Conservation (phyloP, 2,797 vertebrate species). For the Sebastolobus alascanus region DNA sequence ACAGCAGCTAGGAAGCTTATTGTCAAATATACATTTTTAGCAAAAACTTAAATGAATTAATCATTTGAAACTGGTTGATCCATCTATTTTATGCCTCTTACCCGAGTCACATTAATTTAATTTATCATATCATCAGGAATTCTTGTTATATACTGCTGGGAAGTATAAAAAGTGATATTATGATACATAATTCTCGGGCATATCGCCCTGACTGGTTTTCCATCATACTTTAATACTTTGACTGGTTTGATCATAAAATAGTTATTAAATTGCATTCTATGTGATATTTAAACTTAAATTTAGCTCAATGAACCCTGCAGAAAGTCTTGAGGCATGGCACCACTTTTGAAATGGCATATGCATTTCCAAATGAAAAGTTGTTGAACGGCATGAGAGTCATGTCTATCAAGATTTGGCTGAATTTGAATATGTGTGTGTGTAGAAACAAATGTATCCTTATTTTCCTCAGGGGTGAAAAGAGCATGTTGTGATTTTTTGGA, state of each 20-base stretch:
- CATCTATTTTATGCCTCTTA: not conserved
- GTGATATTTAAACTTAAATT: constrained; percentile 5
- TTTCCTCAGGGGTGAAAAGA: constrained; percentile 93
- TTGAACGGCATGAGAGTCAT: not conserved
- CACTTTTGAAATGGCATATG: not conserved
- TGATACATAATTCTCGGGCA: not conserved
- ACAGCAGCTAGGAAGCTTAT: not conserved
- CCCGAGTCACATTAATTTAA: too few species aligned
- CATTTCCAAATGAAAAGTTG: not conserved
- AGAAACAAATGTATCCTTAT: constrained; percentile 36
- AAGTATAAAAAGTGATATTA: not conserved
- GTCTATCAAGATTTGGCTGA: not conserved
- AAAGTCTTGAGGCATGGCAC: not conserved
- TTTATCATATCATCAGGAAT: too few species aligned
- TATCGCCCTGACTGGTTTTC: too few species aligned
- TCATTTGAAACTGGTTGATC: not conserved
- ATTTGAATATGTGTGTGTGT: not conserved
- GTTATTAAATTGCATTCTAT: not conserved
- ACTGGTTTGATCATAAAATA: not conserved
- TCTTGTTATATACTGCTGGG: too few species aligned
- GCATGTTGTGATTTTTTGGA: constrained; percentile 99
- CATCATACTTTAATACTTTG: not conserved
- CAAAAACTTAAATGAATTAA: not conserved
- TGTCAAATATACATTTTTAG: not conserved
- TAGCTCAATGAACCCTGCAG: not conserved